A percentile compares a stretch with the other conserved stretches of the same genome.
Evolutionary conservation across 2,797 vertebrate species (phyloP).

Genomic region (Alfaro cultratus): DNA sequence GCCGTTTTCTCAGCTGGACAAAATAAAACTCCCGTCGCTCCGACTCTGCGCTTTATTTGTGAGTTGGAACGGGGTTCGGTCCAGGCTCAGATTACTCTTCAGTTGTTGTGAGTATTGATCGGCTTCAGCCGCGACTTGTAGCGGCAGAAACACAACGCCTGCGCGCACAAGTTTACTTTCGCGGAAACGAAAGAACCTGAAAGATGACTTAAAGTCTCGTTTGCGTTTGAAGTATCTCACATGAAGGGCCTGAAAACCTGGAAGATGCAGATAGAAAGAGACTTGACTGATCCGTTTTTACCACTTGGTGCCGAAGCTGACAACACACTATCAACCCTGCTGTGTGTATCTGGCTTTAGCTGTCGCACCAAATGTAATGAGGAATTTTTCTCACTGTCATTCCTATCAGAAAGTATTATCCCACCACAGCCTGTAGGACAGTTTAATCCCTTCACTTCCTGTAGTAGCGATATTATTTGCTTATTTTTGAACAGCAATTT

Average conservation of each 20-base stretch:
- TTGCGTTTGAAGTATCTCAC: not conserved
- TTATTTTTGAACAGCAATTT: not conserved
- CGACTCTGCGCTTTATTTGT: not conserved
- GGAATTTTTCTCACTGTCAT: not conserved
- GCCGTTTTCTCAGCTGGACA: not conserved
- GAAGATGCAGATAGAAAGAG: slow-evolving; percentile 11
- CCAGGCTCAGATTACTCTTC: not conserved
- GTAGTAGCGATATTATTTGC: not conserved
- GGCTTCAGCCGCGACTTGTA: not conserved
- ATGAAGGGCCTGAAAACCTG: not conserved
- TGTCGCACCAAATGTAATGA: not conserved
- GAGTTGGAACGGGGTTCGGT: not conserved
- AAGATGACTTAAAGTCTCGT: slow-evolving; percentile 3
- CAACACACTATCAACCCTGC: slow-evolving; percentile 4
- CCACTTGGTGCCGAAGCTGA: slow-evolving; percentile 7
- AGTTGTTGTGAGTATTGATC: not conserved
- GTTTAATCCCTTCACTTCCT: not conserved
- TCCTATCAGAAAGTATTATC: slow-evolving; percentile 2
- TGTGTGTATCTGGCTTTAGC: slow-evolving; percentile 7
- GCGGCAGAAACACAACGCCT: slow-evolving; percentile 7
- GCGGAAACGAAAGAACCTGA: not conserved
- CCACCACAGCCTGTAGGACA: not conserved
- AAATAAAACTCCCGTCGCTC: not conserved
- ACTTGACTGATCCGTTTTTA: slow-evolving; percentile 17
- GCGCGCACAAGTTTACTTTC: not conserved